phyloP scores from a whole-genome alignment of 2,888 invertebrate species.

The Muschampia plurimacula region DNA sequence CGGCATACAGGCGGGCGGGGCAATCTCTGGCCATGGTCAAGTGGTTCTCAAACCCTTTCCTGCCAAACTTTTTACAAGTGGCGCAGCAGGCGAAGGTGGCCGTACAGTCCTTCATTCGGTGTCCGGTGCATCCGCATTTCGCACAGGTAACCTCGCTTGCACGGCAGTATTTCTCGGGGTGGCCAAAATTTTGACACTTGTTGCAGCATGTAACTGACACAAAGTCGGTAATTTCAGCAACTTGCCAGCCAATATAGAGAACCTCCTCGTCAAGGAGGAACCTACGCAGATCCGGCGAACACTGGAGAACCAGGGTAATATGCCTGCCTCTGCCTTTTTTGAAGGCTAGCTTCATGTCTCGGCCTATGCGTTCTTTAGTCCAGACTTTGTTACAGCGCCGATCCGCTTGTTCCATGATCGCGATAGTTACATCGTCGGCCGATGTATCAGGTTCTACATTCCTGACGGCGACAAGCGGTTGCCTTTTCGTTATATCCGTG shows the following conservation, averaged over 20 bases:
- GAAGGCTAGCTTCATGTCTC: conserved; percentile 9
- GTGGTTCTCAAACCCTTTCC: too few relatives aligned
- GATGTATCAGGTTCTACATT: neutral
- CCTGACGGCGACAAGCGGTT: neutral
- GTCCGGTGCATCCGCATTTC: too few relatives aligned
- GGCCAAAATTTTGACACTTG: conserved; percentile 45
- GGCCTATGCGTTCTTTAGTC: neutral
- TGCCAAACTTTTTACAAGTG: too few relatives aligned
- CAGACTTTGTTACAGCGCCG: neutral
- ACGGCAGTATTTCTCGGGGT: too few relatives aligned
- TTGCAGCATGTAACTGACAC: neutral
- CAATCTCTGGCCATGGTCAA: too few relatives aligned
- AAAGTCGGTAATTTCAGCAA: neutral
- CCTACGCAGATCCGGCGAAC: neutral
- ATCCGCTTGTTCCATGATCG: neutral
- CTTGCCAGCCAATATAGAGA: neutral
- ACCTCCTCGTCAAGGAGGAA: neutral
- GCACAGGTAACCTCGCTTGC: too few relatives aligned
- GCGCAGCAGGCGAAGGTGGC: too few relatives aligned
- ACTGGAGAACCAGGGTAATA: neutral
- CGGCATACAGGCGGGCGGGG: too few relatives aligned
- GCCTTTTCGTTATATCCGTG: neutral
- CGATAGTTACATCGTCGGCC: neutral
- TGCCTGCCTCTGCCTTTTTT: neutral
- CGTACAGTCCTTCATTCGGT: too few relatives aligned